A percentile compares a stretch with the other conserved stretches of the same genome.
phyloP scores from a whole-genome alignment of 2,797 vertebrate genomes.

The Discoglossus pictus region DNA sequence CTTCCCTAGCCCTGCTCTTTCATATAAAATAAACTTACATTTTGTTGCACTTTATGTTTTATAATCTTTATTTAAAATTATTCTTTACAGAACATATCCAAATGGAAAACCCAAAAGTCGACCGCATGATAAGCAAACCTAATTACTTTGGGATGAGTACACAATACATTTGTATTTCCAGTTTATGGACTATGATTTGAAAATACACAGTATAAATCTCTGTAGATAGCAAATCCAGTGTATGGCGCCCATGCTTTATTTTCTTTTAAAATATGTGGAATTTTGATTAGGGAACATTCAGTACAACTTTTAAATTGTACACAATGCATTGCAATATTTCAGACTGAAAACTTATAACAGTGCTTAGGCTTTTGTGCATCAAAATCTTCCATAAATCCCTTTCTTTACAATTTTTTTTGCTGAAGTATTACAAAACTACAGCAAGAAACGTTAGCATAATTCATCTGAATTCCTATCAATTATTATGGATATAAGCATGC shows the following conservation, averaged over 20 bases:
- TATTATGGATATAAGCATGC: background rate
- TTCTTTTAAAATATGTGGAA: background rate
- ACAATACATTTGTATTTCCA: conserved; percentile 1
- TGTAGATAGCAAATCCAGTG: background rate
- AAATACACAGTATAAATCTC: conserved; percentile 1
- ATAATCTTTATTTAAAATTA: conserved; percentile 1
- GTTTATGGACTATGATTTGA: conserved; percentile 2
- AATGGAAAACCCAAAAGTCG: background rate
- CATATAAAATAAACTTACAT: no score
- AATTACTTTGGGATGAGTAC: conserved; percentile 10
- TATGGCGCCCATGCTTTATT: background rate
- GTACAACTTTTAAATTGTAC: background rate
- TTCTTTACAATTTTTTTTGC: background rate
- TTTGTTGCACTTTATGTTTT: no score
- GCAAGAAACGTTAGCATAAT: conserved; percentile 4
- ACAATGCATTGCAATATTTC: conserved; percentile 9
- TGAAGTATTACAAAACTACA: background rate
- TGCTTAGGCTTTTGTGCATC: background rate
- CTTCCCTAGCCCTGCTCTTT: no score
- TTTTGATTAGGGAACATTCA: conserved; percentile 18
- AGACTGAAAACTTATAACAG: background rate
- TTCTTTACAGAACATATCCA: no score
- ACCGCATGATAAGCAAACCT: background rate
- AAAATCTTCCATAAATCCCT: conserved; percentile 1
- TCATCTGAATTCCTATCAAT: background rate